These are phyloP conservation scores for Peucedramus taeniatus DNA, from an alignment of 2,113 vertebrate genomes.

Conservation along the genomic window DNA sequence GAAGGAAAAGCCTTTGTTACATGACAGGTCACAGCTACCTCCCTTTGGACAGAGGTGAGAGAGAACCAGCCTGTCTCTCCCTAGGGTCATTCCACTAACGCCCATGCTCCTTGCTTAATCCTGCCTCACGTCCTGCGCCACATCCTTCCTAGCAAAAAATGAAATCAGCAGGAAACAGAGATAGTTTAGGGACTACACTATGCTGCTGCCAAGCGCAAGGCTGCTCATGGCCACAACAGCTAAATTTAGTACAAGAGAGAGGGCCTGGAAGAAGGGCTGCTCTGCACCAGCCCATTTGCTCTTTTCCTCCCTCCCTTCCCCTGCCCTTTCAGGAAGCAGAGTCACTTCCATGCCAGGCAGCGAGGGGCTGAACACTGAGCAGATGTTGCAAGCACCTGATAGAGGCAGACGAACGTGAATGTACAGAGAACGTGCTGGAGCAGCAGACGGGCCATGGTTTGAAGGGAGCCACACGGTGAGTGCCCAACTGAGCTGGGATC, in stretches of 20 bases:
- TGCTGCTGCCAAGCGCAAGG: not conserved
- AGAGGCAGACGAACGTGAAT: not conserved
- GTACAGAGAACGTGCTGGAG: not conserved
- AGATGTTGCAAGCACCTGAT: not conserved
- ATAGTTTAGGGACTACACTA: not conserved
- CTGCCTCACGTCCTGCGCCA: not conserved
- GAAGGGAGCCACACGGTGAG: fast-evolving
- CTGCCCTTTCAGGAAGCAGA: slow-evolving; percentile 1
- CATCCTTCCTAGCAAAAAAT: not conserved
- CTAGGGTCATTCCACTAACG: not conserved
- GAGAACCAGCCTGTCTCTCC: not conserved
- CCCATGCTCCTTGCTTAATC: not conserved
- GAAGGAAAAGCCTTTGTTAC: not conserved
- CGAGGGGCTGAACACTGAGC: not conserved
- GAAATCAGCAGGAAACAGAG: slow-evolving; percentile 61
- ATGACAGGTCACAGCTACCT: not conserved
- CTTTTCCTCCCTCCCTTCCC: not conserved
- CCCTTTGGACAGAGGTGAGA: not conserved
- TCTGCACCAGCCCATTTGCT: not conserved
- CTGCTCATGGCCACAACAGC: not conserved
- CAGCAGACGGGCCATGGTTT: not conserved
- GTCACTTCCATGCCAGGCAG: not conserved
- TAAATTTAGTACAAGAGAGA: not conserved
- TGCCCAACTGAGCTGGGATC: not conserved
- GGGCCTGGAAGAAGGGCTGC: not conserved